Evolutionary conservation across 2,113 vertebrate genomes (phyloP).

Genomic region (Ammodytes dubius): DNA sequence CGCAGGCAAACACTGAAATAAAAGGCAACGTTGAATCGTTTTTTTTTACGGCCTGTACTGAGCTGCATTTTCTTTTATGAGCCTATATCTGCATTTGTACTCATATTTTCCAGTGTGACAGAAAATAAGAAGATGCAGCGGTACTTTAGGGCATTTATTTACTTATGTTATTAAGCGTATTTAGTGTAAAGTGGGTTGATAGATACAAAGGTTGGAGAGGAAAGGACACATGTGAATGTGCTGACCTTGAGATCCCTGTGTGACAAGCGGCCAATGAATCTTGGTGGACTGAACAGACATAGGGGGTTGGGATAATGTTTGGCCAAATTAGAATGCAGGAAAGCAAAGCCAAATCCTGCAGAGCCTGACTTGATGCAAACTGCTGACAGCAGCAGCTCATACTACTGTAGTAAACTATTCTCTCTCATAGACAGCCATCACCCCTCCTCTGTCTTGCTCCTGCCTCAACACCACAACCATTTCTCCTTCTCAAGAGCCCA

Average conservation of each 20-base stretch:
- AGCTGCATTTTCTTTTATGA: slow-evolving; percentile 36
- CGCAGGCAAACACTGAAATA: slow-evolving; percentile 69
- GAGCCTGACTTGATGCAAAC: slow-evolving; percentile 54
- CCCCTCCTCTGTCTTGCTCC: slow-evolving; percentile 4
- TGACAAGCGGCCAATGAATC: slow-evolving; percentile 26
- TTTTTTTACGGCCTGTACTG: slow-evolving; percentile 54
- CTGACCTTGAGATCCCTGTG: slow-evolving; percentile 56
- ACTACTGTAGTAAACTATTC: slow-evolving; percentile 28
- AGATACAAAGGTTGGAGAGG: background rate
- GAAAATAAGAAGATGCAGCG: slow-evolving; percentile 2
- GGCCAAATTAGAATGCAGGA: slow-evolving; percentile 58
- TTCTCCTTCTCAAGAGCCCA: slow-evolving; percentile 5
- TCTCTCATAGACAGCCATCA: slow-evolving; percentile 27
- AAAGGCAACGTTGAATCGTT: slow-evolving; percentile 62
- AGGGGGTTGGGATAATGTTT: slow-evolving; percentile 14
- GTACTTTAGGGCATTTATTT: background rate
- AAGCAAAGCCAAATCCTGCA: slow-evolving; percentile 48
- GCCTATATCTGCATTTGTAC: slow-evolving; percentile 27
- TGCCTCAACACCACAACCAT: slow-evolving; percentile 20
- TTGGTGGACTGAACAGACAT: background rate
- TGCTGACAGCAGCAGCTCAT: slow-evolving; percentile 63
- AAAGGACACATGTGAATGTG: background rate
- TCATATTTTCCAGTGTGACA: slow-evolving; percentile 36
- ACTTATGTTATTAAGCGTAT: too few relatives aligned
- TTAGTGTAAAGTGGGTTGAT: background rate